Evolutionary conservation across 2,888 invertebrate species (phyloP).

Genomic region (Drosophila paracracens): DNA sequence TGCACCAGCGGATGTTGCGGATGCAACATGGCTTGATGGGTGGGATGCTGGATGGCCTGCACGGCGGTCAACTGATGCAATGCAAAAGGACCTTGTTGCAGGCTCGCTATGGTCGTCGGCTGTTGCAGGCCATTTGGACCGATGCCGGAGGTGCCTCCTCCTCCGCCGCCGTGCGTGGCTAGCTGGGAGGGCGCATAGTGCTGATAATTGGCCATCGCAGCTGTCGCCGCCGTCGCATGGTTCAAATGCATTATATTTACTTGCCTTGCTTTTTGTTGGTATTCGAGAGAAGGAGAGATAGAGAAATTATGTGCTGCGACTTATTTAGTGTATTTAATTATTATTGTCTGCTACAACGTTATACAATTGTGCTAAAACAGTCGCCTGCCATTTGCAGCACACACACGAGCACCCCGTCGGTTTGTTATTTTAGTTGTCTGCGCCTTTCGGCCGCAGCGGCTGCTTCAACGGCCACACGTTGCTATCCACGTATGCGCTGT

Average conservation of each 20-base stretch:
- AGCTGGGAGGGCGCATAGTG: slow-evolving; percentile 82
- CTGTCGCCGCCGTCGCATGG: slow-evolving; percentile 81
- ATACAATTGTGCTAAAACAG: slow-evolving; percentile 58
- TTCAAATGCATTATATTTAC: slow-evolving; percentile 80
- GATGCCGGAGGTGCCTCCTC: slow-evolving; percentile 51
- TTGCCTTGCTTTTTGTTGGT: slow-evolving; percentile 74
- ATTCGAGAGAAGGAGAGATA: slow-evolving; percentile 60
- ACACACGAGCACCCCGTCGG: slow-evolving; percentile 56
- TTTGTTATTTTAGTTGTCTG: slow-evolving; percentile 82
- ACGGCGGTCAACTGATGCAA: slow-evolving; percentile 82
- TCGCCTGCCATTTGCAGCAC: slow-evolving; percentile 62
- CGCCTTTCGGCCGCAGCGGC: slow-evolving; percentile 57
- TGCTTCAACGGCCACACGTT: slow-evolving; percentile 65
- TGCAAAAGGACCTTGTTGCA: slow-evolving; percentile 81
- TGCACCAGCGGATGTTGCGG: slow-evolving; percentile 83
- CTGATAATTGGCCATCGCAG: slow-evolving; percentile 83
- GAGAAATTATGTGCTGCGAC: slow-evolving; percentile 41
- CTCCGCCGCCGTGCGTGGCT: slow-evolving; percentile 67
- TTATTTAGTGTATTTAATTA: slow-evolving; percentile 17
- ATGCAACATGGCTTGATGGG: slow-evolving; percentile 83
- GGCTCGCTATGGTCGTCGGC: slow-evolving; percentile 77
- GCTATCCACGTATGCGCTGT: slow-evolving; percentile 70
- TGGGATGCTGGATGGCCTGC: slow-evolving; percentile 83
- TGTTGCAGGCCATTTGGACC: slow-evolving; percentile 74
- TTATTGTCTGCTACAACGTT: slow-evolving; percentile 72